phyloP scores from a whole-genome alignment of 2,888 invertebrate species.

The Luffia ferchaultella region DNA sequence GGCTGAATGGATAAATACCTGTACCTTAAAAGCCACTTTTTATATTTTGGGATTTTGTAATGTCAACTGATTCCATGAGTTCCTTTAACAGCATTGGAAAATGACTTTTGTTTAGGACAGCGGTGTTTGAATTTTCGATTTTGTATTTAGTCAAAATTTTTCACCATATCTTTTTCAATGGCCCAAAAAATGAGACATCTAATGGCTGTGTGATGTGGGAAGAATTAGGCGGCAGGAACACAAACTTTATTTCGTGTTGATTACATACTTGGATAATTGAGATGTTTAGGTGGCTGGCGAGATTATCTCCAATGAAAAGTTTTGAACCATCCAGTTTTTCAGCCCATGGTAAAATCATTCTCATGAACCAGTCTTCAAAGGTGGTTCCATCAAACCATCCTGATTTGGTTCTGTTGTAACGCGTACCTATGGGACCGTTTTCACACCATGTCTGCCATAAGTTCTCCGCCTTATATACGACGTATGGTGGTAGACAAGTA shows the following conservation, averaged over 20 bases:
- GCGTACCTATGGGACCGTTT: slow-evolving; percentile 1
- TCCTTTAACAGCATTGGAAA: not conserved
- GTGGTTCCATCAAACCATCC: slow-evolving; percentile 17
- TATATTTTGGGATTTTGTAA: slow-evolving; percentile 8
- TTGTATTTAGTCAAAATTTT: slow-evolving; percentile 15
- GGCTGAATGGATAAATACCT: slow-evolving; percentile 10
- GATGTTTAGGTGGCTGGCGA: not conserved
- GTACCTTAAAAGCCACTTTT: slow-evolving; percentile 10
- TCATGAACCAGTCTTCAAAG: slow-evolving; percentile 2
- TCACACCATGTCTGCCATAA: slow-evolving; percentile 1
- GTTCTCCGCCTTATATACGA: slow-evolving; percentile 12
- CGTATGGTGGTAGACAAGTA: slow-evolving; percentile 10
- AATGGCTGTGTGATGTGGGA: slow-evolving; percentile 21
- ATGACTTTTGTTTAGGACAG: not conserved
- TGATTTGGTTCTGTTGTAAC: slow-evolving; percentile 7
- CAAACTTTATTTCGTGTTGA: slow-evolving; percentile 20
- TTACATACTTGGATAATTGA: slow-evolving; percentile 13
- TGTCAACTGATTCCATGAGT: not conserved
- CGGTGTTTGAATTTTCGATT: slow-evolving; percentile 8
- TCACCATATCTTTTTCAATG: slow-evolving; percentile 20
- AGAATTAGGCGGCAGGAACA: slow-evolving; percentile 19
- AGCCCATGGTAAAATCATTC: not conserved
- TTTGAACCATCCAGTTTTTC: not conserved
- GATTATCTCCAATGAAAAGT: not conserved
- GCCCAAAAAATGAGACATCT: slow-evolving; percentile 21